phyloP scores from a whole-genome alignment of 2,888 invertebrate species.

The Habroteleia sp. region DNA sequence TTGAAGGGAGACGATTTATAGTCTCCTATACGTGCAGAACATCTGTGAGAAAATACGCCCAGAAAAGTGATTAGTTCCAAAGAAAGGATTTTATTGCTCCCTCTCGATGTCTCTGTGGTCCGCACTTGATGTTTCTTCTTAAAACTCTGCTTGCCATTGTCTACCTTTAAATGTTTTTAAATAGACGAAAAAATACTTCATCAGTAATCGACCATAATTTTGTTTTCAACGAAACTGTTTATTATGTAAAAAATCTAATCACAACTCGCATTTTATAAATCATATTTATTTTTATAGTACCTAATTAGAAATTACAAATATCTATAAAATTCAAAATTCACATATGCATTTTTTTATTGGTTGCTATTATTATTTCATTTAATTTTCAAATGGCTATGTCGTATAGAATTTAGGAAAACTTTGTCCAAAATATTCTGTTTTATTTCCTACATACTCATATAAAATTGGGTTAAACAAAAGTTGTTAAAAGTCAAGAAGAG shows the following conservation, averaged over 20 bases:
- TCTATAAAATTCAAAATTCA: no score
- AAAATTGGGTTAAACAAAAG: no score
- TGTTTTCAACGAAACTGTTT: slow-evolving; percentile 7
- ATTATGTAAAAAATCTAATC: slow-evolving; percentile 1
- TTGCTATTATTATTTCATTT: no score
- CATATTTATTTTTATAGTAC: no score
- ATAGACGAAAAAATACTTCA: slow-evolving; percentile 43
- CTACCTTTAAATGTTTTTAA: slow-evolving; percentile 28
- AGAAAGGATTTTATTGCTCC: slow-evolving; percentile 66
- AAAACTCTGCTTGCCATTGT: slow-evolving; percentile 38
- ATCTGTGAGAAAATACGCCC: slow-evolving; percentile 60
- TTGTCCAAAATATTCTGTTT: no score
- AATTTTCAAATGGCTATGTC: no score
- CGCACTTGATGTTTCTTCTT: slow-evolving; percentile 55
- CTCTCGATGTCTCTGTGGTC: slow-evolving; percentile 44
- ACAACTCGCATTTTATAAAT: no score
- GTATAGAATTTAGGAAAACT: no score
- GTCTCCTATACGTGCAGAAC: slow-evolving; percentile 53
- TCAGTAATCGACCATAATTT: slow-evolving; percentile 34
- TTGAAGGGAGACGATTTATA: slow-evolving; percentile 60
- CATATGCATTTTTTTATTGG: no score
- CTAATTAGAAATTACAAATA: no score
- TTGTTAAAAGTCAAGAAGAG: no score
- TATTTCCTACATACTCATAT: no score
- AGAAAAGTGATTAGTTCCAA: slow-evolving; percentile 67